Conservation (phyloP, 2,888 invertebrate genomes). For the Dichetophora obliterata region DNA sequence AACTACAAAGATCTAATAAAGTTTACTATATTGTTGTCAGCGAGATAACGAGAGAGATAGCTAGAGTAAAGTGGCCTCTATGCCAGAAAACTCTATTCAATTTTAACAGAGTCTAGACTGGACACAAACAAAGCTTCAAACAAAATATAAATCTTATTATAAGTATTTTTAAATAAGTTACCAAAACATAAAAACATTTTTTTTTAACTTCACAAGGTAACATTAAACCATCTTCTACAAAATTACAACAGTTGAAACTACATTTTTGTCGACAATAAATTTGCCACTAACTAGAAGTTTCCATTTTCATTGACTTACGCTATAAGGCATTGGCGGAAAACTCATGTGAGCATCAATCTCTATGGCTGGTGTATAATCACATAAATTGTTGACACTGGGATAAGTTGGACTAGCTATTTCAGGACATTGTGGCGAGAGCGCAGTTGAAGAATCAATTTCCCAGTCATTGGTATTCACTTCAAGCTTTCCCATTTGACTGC, state of each 20-base stretch:
- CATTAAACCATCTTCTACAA: not conserved
- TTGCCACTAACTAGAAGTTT: too few species aligned
- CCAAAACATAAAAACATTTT: too few species aligned
- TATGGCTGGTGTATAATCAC: conserved; percentile 43
- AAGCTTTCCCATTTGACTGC: not conserved
- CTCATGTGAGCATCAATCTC: conserved; percentile 49
- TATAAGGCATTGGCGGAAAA: conserved; percentile 43
- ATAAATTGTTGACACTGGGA: conserved; percentile 14
- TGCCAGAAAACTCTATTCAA: too few species aligned
- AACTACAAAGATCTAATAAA: too few species aligned
- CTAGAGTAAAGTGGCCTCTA: too few species aligned
- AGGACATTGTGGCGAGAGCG: conserved; percentile 43
- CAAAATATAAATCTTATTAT: too few species aligned
- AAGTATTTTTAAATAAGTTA: too few species aligned
- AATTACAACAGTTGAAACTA: not conserved
- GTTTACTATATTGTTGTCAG: too few species aligned
- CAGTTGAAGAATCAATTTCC: conserved; percentile 25
- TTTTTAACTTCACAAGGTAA: too few species aligned
- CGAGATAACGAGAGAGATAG: too few species aligned
- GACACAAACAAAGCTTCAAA: too few species aligned
- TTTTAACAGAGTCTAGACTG: too few species aligned
- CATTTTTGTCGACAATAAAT: not conserved
- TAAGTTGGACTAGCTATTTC: conserved; percentile 36
- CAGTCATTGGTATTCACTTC: not conserved
- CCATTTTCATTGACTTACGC: conserved; percentile 40